Percentiles rank a stretch among this genome's conserved stretches.
These are phyloP conservation scores for Drosophila trichaetosa DNA, from an alignment of 2,888 invertebrate genomes.

Conservation along the genomic window DNA sequence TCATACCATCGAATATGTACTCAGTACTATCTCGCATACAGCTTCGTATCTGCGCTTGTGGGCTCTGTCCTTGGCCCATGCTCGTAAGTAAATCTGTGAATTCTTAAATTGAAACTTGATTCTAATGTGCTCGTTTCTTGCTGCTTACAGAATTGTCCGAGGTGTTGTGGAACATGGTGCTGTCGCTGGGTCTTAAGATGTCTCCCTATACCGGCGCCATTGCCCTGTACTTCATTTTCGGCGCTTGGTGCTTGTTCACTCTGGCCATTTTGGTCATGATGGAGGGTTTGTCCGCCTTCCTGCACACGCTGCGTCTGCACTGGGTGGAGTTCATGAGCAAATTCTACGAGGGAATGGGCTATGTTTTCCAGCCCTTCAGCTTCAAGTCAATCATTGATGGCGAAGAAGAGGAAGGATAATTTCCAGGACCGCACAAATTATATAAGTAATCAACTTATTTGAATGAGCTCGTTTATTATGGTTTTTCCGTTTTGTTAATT, in stretches of 20 bases:
- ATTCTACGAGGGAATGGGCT: slow-evolving; percentile 93
- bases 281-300: slow-evolving; percentile 99
- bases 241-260: slow-evolving; percentile 95
- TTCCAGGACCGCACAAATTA: slow-evolving; percentile 3
- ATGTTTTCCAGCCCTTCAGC: slow-evolving; percentile 93
- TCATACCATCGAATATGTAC: slow-evolving; percentile 97
- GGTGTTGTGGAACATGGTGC: slow-evolving; percentile 97
- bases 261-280: slow-evolving; percentile 97
- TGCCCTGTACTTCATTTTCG: slow-evolving; percentile 93
- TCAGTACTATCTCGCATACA: slow-evolving; percentile 97
- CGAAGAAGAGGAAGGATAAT: slow-evolving; percentile 85
- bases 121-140: neutral
- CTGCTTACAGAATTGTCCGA: slow-evolving; percentile 90
- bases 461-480: slow-evolving; percentile 43
- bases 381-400: slow-evolving; percentile 90
- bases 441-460: slow-evolving; percentile 16
- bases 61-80: slow-evolving; percentile 97
- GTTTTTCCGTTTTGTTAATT: slow-evolving; percentile 60
- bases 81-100: slow-evolving; percentile 88
- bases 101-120: neutral
- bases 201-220: slow-evolving; percentile 90
- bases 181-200: slow-evolving; percentile 90
- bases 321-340: slow-evolving; percentile 99
- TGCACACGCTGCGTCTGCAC: slow-evolving; percentile 98
- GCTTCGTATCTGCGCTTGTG: slow-evolving; percentile 97